Evolutionary conservation across 2,113 vertebrate species (phyloP).

Genomic region (Oenanthe oenanthe): DNA sequence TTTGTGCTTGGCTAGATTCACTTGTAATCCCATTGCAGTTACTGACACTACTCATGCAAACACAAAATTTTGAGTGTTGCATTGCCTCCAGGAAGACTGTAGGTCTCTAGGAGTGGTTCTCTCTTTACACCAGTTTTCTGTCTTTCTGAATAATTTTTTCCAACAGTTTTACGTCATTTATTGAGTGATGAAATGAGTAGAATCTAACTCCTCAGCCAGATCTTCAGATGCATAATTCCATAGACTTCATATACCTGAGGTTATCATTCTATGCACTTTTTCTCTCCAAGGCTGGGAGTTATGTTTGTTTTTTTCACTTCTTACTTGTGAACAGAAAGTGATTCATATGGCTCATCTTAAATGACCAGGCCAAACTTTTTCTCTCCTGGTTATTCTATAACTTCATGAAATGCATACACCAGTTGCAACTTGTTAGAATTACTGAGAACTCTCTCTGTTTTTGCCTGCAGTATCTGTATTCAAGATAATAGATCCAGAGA

Average conservation of each 20-base stretch:
- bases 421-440: background rate
- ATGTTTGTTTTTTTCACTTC: background rate
- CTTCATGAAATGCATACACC: background rate
- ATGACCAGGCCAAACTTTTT: background rate
- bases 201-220: background rate
- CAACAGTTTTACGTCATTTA: background rate
- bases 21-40: background rate
- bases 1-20: background rate
- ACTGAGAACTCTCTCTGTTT: background rate
- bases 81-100: background rate
- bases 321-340: background rate
- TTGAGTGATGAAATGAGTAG: background rate
- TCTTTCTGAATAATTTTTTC: background rate
- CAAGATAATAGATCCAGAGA: background rate
- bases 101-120: background rate
- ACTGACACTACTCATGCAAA: background rate
- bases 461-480: background rate
- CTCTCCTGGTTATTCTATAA: fast-evolving
- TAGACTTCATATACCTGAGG: background rate
- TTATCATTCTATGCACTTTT: background rate
- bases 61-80: background rate
- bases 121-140: background rate
- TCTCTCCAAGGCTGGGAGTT: background rate
- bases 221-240: background rate
- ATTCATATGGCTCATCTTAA: background rate